These are phyloP conservation scores for Xestia ashworthii DNA, from an alignment of 2,888 invertebrate species.

Conservation along the genomic window DNA sequence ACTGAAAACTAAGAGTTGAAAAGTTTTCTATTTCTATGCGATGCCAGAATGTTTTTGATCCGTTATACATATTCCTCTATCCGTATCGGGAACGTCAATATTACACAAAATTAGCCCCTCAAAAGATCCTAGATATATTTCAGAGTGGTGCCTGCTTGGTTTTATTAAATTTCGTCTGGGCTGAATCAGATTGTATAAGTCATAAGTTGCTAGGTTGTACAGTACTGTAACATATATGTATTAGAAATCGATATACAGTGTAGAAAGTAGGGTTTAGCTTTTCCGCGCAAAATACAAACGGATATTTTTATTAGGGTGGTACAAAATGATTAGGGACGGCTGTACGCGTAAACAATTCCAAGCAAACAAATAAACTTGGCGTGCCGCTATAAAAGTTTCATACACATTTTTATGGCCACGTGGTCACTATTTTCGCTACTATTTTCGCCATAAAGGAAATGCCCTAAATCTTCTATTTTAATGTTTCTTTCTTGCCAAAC, in stretches of 20 bases:
- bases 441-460: slow-evolving; percentile 22
- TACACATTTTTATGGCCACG: slow-evolving; percentile 23
- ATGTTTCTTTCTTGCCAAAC: slow-evolving; percentile 1
- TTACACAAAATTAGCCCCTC: neutral
- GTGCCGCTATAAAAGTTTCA: slow-evolving; percentile 23
- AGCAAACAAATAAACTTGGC: slow-evolving; percentile 33
- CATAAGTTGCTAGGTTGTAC: slow-evolving; percentile 11
- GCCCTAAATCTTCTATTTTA: slow-evolving; percentile 35
- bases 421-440: slow-evolving; percentile 12
- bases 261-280: neutral
- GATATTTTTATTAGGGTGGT: slow-evolving; percentile 9
- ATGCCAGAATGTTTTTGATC: neutral
- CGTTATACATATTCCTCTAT: neutral
- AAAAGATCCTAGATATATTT: neutral
- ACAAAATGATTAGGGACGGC: neutral
- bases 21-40: neutral
- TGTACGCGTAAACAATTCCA: slow-evolving; percentile 27
- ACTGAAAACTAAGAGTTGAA: neutral
- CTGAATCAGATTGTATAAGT: neutral
- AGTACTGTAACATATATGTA: neutral
- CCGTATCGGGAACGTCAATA: neutral
- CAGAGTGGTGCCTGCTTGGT: slow-evolving; percentile 12
- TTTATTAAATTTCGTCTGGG: slow-evolving; percentile 33
- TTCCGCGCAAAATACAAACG: neutral
- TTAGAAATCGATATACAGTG: neutral